Percentiles rank a stretch among this genome's conserved stretches.
Evolutionary conservation across 2,888 invertebrate species (phyloP).

Genomic region (Apomyelois bistriatella): DNA sequence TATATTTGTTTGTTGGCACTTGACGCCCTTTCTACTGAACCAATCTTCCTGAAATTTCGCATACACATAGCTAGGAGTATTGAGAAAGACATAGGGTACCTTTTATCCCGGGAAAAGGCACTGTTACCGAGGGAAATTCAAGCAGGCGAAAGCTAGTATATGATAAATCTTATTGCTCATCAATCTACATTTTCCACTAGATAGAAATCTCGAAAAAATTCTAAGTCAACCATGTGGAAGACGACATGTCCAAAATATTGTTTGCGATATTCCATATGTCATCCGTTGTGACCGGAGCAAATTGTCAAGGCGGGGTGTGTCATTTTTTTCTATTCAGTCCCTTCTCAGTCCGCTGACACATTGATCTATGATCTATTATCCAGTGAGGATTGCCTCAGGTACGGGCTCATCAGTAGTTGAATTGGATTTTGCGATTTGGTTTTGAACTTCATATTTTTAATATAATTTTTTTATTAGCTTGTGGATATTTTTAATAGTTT

Average conservation of each 20-base stretch:
- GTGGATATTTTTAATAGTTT: neutral
- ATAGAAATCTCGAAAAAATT: conserved; percentile 7
- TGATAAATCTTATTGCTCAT: neutral
- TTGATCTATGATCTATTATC: conserved; percentile 57
- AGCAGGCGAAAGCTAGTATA: no score
- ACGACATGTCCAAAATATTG: conserved; percentile 33
- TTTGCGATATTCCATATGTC: conserved; percentile 42
- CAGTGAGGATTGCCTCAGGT: conserved; percentile 30
- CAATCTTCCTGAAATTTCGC: no score
- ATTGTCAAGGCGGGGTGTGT: conserved; percentile 53
- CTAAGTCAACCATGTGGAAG: conserved; percentile 37
- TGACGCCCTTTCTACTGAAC: no score
- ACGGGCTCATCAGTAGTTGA: conserved; percentile 20
- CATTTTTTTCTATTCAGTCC: conserved; percentile 45
- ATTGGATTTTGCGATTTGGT: conserved; percentile 16
- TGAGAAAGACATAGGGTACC: no score
- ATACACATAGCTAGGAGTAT: no score
- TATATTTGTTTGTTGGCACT: no score
- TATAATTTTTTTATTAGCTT: neutral
- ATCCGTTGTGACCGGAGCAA: conserved; percentile 51
- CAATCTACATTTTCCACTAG: conserved; percentile 12
- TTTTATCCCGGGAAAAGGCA: no score
- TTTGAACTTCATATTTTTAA: neutral
- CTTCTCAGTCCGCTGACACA: conserved; percentile 53
- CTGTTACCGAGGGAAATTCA: no score